Evolutionary conservation across 2,113 vertebrate genomes (phyloP).

Genomic region (Myxocyprinus asiaticus): DNA sequence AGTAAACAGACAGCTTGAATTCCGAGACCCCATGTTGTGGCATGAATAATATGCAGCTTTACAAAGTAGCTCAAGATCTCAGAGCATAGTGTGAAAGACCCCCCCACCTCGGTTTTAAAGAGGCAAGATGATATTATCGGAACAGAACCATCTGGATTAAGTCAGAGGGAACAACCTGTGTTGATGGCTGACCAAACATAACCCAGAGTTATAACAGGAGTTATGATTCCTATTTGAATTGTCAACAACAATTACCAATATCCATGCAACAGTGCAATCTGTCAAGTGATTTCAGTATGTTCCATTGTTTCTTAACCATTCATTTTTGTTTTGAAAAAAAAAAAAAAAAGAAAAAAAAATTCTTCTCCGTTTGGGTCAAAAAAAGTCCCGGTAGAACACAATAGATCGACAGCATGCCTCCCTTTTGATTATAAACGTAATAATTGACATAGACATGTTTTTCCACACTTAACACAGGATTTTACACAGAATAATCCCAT

Average conservation of each 20-base stretch:
- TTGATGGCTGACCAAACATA: slow-evolving; percentile 23
- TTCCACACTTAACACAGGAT: too few species aligned
- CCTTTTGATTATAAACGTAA: too few species aligned
- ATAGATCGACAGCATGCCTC: too few species aligned
- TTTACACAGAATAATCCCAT: too few species aligned
- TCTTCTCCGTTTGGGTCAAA: too few species aligned
- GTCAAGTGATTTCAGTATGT: too few species aligned
- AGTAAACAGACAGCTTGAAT: slow-evolving; percentile 83
- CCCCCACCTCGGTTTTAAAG: slow-evolving; percentile 68
- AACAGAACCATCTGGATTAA: slow-evolving; percentile 63
- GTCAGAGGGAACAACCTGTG: slow-evolving; percentile 46
- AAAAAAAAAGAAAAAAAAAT: too few species aligned
- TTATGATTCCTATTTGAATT: neutral
- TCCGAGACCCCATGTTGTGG: slow-evolving; percentile 78
- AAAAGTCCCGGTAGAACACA: too few species aligned
- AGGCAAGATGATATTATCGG: slow-evolving; percentile 52
- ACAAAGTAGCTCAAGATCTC: slow-evolving; percentile 80
- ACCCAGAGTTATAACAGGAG: slow-evolving; percentile 18
- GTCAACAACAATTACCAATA: slow-evolving; percentile 19
- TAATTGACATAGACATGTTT: too few species aligned
- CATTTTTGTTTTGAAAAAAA: too few species aligned
- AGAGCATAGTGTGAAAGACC: slow-evolving; percentile 77
- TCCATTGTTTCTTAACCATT: too few species aligned
- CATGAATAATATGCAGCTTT: slow-evolving; percentile 81
- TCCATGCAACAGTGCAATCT: too few species aligned